Evolutionary conservation across 2,797 vertebrate species (phyloP), one percentile per base, ranked within the genome.

Genomic region (Macroramphosus scolopax): DNA sequence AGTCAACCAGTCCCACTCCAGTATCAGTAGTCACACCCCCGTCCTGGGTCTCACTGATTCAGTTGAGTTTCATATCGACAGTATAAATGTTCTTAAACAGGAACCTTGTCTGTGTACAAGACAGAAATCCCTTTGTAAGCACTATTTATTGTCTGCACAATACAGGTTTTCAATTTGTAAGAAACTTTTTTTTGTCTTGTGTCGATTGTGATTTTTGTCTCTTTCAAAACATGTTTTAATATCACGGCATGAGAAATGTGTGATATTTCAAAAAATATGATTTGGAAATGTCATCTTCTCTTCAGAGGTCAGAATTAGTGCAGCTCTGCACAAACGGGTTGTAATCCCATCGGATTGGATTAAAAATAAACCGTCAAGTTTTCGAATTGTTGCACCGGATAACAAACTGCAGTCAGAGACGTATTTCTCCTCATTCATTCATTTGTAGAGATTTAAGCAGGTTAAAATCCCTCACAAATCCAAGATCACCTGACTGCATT

Each of bases 91-190:
- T 84, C 71, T 84, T 74, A 68, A 84, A 68, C 66, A 87, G 87
- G 89, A 89, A 90, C 87, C 89, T 88, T 91, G 91, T 90, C 88
- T 83, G 77, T 93, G 92, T 93, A 91, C 95, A 82, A 91, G 86
- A 62, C 51, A 80, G 64, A 76, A 88, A 88, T 76, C 87, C 78
- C 90, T 94, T 96, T 93, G 92, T 93, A 93, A 93, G 91, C 85
- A 92, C 89, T 90, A 91, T 91, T 89, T 88, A 90, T 91, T 89
- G 92, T 96, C 93, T 92, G 90, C 92, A 93, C 92, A 94, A 91
- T 93, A 93, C 91, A 94, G 90, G 67, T 87, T 88, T 89, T 87
- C 78, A 77, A 85, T 91, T 92, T 87, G 78, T 87, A 88, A 72
- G 67, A 82, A 79, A 28, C 40, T 4, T 9, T 51, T 50, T 29